Evolutionary conservation across 2,797 vertebrate genomes (phyloP).

Genomic region (Antennarius maculatus): DNA sequence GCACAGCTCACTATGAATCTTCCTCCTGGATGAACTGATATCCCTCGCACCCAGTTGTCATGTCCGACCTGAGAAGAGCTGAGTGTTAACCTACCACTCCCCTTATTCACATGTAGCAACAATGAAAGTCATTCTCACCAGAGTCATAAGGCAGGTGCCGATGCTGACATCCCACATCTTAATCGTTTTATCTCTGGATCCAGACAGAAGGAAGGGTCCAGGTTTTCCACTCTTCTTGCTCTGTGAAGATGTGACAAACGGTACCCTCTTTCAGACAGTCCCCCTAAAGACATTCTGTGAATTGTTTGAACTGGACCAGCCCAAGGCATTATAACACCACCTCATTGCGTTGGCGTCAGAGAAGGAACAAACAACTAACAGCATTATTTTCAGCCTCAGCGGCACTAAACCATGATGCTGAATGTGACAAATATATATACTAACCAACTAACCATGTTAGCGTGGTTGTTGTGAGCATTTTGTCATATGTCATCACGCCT

Average conservation of each 20-base stretch:
- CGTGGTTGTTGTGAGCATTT: background rate
- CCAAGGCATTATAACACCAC: too few relatives aligned
- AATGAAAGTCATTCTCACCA: conserved; percentile 81
- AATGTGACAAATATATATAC: background rate
- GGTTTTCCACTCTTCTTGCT: conserved; percentile 98
- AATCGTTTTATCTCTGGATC: conserved; percentile 99
- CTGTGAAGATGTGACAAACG: conserved; percentile 66
- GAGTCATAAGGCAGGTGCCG: conserved; percentile 99
- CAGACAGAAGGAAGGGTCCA: conserved; percentile 98
- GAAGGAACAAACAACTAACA: background rate
- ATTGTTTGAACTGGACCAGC: too few relatives aligned
- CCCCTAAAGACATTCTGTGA: too few relatives aligned
- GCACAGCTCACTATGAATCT: conserved; percentile 99
- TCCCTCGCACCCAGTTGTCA: conserved; percentile 99
- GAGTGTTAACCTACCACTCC: background rate
- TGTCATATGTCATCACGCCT: background rate
- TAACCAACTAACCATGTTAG: background rate
- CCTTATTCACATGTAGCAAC: background rate
- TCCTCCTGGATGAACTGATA: conserved; percentile 96
- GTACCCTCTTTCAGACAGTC: too few relatives aligned
- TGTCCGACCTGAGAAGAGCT: conserved; percentile 88
- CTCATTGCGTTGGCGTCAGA: too few relatives aligned
- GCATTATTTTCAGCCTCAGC: background rate
- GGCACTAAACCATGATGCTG: background rate
- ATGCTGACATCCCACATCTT: conserved; percentile 99